Conservation (phyloP, 2,797 vertebrate species). For the Fratercula arctica region DNA sequence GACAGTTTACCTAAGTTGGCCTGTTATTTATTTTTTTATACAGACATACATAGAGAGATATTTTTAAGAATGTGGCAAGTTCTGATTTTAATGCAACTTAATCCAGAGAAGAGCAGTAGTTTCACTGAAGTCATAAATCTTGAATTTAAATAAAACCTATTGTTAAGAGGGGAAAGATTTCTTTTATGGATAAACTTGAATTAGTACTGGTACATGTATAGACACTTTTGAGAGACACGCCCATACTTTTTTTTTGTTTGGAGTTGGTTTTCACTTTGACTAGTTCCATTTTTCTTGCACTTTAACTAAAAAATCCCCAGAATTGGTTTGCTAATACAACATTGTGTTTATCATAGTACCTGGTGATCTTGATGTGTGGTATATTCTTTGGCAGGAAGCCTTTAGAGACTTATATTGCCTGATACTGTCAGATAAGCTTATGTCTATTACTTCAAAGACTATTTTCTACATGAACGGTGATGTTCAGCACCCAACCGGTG, state of each 20-base stretch:
- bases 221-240: not conserved
- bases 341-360: not conserved
- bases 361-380: not conserved
- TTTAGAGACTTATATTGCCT: not conserved
- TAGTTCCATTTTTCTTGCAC: not conserved
- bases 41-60: not conserved
- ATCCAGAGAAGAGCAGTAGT: not conserved
- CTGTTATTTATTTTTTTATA: not conserved
- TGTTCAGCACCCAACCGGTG: not conserved
- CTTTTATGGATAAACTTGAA: not conserved
- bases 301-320: not conserved
- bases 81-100: not conserved
- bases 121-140: not conserved
- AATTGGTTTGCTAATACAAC: not conserved
- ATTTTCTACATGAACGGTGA: not conserved
- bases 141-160: not conserved
- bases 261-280: not conserved
- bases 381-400: not conserved
- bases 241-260: not conserved
- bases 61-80: not conserved
- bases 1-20: not conserved
- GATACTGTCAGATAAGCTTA: not conserved
- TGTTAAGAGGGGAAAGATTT: not conserved
- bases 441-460: not conserved
- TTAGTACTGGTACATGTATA: not conserved